phyloP scores from a whole-genome alignment of 2,888 invertebrate species.

The Tetranychus piercei region DNA sequence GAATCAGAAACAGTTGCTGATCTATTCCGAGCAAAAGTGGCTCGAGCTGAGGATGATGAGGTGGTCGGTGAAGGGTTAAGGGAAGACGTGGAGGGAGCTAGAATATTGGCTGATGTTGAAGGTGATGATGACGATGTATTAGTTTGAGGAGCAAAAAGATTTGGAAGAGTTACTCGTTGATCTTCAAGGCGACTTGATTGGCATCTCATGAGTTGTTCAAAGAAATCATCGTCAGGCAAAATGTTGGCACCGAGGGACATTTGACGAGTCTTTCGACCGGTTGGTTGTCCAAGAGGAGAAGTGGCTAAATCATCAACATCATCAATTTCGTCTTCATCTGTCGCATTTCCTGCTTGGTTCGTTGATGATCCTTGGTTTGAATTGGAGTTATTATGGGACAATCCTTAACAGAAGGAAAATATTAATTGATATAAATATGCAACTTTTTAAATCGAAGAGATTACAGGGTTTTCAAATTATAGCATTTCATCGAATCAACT shows the following conservation, averaged over 20 bases:
- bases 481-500: no score
- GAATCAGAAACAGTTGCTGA: not conserved
- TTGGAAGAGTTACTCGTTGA: constrained; percentile 50
- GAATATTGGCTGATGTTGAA: not conserved
- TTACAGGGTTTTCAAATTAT: no score
- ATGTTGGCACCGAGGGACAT: not conserved
- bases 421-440: no score
- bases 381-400: no score
- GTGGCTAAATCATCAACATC: no score
- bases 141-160: not conserved
- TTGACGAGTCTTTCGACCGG: not conserved
- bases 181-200: constrained; percentile 76
- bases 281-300: no score
- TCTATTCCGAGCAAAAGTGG: not conserved
- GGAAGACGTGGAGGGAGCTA: not conserved
- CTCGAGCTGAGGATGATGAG: not conserved
- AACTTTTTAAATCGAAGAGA: no score
- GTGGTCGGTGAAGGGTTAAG: not conserved
- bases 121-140: not conserved
- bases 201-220: constrained; percentile 66
- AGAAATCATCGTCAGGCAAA: constrained; percentile 79
- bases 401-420: no score
- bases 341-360: no score
- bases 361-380: no score
- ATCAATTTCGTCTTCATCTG: no score